Percentiles rank a stretch among this genome's conserved stretches.
phyloP scores from a whole-genome alignment of 2,888 invertebrate genomes.

The Eupithecia abbreviata region DNA sequence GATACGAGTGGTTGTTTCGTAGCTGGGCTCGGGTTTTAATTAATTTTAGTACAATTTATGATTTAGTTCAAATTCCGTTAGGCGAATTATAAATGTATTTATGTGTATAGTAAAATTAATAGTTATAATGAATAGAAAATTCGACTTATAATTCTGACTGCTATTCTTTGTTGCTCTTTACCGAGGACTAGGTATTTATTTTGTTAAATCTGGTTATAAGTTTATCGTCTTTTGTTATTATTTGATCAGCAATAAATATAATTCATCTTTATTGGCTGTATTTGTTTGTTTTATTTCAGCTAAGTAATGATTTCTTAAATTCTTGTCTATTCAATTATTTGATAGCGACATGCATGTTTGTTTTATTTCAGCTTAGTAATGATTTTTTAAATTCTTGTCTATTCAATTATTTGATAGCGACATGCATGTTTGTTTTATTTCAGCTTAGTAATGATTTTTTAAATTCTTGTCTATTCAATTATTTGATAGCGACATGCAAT shows the following conservation, averaged over 20 bases:
- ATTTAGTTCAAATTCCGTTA: slow-evolving; percentile 72
- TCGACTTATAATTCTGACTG: slow-evolving; percentile 60
- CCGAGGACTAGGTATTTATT: slow-evolving; percentile 82
- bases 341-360: too few relatives aligned
- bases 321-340: not conserved
- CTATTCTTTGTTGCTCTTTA: slow-evolving; percentile 68
- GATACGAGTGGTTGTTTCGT: slow-evolving; percentile 60
- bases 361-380: too few relatives aligned
- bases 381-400: too few relatives aligned
- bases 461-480: too few relatives aligned
- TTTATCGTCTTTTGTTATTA: slow-evolving; percentile 80
- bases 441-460: too few relatives aligned
- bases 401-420: too few relatives aligned
- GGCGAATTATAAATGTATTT: slow-evolving; percentile 64
- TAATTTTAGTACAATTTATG: slow-evolving; percentile 76
- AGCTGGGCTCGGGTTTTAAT: slow-evolving; percentile 52
- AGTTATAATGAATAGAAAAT: slow-evolving; percentile 60
- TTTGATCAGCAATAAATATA: slow-evolving; percentile 80
- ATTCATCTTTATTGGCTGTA: slow-evolving; percentile 70
- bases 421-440: too few relatives aligned
- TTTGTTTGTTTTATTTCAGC: slow-evolving; percentile 51
- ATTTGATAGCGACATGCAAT: too few relatives aligned
- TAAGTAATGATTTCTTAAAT: not conserved
- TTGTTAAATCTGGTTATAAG: slow-evolving; percentile 80
- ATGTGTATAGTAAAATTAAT: slow-evolving; percentile 66